These are phyloP conservation scores for Harpagifer antarcticus DNA, from an alignment of 2,797 vertebrate genomes.

Conservation along the genomic window DNA sequence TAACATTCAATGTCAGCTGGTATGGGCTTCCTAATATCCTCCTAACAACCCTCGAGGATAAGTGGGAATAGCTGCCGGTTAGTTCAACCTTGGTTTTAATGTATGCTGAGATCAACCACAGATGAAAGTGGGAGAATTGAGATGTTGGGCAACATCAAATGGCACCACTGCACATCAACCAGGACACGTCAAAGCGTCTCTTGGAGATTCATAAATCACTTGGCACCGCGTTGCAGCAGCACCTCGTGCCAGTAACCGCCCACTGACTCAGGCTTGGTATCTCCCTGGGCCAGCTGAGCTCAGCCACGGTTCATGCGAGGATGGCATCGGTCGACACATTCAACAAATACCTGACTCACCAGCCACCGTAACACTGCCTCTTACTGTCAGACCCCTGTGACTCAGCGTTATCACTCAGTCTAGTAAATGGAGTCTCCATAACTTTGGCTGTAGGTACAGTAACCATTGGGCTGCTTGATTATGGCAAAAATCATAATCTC, in stretches of 20 bases:
- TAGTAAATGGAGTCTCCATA: conserved; percentile 49
- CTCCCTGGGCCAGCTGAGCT: conserved; percentile 48
- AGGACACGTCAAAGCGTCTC: conserved; percentile 42
- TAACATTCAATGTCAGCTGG: neutral
- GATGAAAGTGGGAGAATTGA: conserved; percentile 41
- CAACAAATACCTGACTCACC: conserved; percentile 60
- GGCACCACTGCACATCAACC: conserved; percentile 46
- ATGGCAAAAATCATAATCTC: no score
- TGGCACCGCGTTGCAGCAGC: conserved; percentile 42
- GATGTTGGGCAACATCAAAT: conserved; percentile 62
- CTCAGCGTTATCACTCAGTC: conserved; percentile 46
- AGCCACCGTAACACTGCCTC: conserved; percentile 49
- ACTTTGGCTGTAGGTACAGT: conserved; percentile 23
- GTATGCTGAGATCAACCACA: conserved; percentile 29
- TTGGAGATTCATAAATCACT: conserved; percentile 49
- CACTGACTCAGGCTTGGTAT: conserved; percentile 43
- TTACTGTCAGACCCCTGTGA: conserved; percentile 54
- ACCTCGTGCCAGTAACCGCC: conserved; percentile 46
- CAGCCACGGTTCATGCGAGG: conserved; percentile 35
- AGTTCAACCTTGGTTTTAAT: conserved; percentile 31
- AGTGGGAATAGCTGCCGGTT: neutral
- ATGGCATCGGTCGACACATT: conserved; percentile 61
- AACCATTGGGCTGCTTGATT: no score
- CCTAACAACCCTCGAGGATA: neutral
- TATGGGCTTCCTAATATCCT: neutral